A percentile compares a stretch with the other conserved stretches of the same genome.
Evolutionary conservation across 2,113 vertebrate genomes (phyloP).

Genomic region (Panthera tigris): DNA sequence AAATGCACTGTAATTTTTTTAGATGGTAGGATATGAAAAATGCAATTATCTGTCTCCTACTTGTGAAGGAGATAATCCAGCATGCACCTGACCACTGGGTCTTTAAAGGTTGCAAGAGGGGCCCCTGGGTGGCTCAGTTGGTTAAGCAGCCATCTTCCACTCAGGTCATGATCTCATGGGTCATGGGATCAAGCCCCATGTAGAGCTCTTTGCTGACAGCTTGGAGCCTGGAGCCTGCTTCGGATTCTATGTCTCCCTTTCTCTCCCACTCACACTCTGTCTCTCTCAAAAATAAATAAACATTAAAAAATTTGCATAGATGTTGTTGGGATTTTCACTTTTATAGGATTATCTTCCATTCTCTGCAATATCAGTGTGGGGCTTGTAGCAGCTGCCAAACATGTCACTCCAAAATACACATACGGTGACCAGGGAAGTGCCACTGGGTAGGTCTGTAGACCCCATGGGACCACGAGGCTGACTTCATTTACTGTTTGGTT

Average conservation of each 20-base stretch:
- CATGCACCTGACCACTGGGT: background rate
- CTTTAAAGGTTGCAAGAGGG: background rate
- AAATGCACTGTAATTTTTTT: background rate
- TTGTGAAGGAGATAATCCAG: background rate
- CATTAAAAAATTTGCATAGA: background rate
- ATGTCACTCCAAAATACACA: background rate
- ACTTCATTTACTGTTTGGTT: background rate
- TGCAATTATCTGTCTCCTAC: background rate
- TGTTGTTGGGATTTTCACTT: background rate
- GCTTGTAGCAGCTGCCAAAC: background rate
- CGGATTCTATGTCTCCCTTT: no score
- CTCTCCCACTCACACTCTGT: no score
- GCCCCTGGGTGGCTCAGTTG: no score
- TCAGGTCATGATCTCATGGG: no score
- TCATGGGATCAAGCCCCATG: no score
- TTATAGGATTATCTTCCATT: background rate
- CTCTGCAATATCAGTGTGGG: background rate
- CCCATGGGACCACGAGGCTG: background rate
- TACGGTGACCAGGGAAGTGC: background rate
- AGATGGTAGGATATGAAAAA: background rate
- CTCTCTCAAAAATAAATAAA: no score
- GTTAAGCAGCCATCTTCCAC: no score
- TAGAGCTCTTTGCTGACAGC: no score
- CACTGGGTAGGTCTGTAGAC: background rate
- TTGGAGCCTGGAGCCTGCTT: no score